Conservation (phyloP, 2,888 invertebrate genomes). For the Suillia variegata region DNA sequence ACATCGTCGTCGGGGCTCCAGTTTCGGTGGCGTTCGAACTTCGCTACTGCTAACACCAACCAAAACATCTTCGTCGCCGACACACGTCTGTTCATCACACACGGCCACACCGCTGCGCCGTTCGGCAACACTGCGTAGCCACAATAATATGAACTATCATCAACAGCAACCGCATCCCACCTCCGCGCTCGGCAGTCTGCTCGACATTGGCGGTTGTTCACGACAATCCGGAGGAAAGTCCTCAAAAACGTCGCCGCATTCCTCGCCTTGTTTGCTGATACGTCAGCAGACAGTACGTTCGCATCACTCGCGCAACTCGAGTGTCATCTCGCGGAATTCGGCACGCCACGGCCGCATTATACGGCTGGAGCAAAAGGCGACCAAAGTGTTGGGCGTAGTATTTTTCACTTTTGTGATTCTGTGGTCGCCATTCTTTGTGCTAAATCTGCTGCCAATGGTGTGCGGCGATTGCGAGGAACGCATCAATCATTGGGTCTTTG, state of each 20-base stretch:
- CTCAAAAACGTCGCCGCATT: slow-evolving; percentile 63
- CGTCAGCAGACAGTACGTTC: slow-evolving; percentile 68
- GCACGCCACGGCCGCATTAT: slow-evolving; percentile 84
- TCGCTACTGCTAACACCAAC: slow-evolving; percentile 66
- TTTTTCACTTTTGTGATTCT: slow-evolving; percentile 93
- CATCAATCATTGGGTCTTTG: slow-evolving; percentile 79
- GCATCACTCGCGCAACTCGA: slow-evolving; percentile 80
- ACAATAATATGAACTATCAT: slow-evolving; percentile 57
- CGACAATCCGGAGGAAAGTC: slow-evolving; percentile 34
- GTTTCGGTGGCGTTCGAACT: slow-evolving; percentile 72
- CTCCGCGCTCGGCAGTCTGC: slow-evolving; percentile 11
- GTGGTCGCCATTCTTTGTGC: slow-evolving; percentile 95
- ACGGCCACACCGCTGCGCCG: slow-evolving; percentile 64
- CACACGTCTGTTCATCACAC: slow-evolving; percentile 35
- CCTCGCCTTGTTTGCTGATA: slow-evolving; percentile 65
- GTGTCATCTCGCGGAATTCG: slow-evolving; percentile 80
- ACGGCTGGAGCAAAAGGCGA: slow-evolving; percentile 92
- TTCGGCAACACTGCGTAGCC: slow-evolving; percentile 68
- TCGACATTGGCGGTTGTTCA: slow-evolving; percentile 19
- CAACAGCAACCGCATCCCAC: slow-evolving; percentile 10
- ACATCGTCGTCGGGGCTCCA: slow-evolving; percentile 71
- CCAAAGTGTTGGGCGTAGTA: slow-evolving; percentile 92
- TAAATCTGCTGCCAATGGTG: slow-evolving; percentile 84
- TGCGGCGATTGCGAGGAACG: slow-evolving; percentile 80
- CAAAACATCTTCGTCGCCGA: slow-evolving; percentile 40